Percentiles rank a stretch among this genome's conserved stretches.
These are phyloP conservation scores for Solenopsis fugax DNA, from an alignment of 1,140 invertebrate species.

Conservation along the genomic window DNA sequence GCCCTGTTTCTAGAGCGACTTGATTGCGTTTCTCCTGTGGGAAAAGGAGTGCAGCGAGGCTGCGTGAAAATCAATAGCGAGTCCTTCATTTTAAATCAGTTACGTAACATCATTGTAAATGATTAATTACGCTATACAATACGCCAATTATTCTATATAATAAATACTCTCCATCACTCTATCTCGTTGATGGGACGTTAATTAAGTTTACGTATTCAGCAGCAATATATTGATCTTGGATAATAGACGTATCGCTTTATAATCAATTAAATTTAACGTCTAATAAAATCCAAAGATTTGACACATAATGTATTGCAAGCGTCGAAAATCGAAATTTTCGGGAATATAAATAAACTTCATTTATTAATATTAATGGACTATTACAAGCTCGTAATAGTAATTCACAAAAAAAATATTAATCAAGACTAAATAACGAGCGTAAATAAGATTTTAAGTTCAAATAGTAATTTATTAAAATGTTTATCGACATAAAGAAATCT, in stretches of 20 bases:
- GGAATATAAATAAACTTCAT: neutral
- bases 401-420: no score
- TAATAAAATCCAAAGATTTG: neutral
- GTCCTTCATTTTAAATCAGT: constrained; percentile 3
- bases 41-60: neutral
- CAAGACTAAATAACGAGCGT: no score
- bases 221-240: neutral
- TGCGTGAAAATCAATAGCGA: constrained; percentile 9
- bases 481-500: no score
- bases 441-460: no score
- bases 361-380: no score
- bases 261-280: constrained; percentile 25
- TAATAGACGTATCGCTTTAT: neutral
- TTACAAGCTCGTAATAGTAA: no score
- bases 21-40: constrained; percentile 25
- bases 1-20: constrained; percentile 20
- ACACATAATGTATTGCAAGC: neutral
- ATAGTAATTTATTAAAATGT: no score
- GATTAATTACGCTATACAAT: constrained; percentile 13
- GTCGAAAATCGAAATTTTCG: neutral
- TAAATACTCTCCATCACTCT: constrained; percentile 18
- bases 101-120: constrained; percentile 3
- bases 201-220: neutral
- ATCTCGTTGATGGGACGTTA: neutral
- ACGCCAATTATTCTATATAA: constrained; percentile 29